Percentiles rank a stretch among this genome's conserved stretches.
phyloP scores from a whole-genome alignment of 1,140 invertebrate species.

The Tetramorium simillimum region DNA sequence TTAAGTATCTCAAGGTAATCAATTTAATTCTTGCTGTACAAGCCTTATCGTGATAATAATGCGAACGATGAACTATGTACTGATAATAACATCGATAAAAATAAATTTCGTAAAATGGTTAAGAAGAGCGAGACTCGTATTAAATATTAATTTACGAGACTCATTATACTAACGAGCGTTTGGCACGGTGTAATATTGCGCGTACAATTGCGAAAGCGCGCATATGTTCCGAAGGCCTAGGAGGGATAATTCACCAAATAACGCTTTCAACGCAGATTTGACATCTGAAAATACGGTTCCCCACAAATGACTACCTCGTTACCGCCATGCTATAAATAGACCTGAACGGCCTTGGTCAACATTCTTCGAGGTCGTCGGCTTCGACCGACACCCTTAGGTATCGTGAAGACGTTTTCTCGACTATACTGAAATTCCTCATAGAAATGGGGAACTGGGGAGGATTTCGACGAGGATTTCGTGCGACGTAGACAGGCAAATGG shows the following conservation, averaged over 20 bases:
- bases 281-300: conserved; percentile 69
- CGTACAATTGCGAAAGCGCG: not conserved
- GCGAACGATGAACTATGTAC: not conserved
- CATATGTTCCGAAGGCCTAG: not conserved
- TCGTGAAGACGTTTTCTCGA: conserved; percentile 12
- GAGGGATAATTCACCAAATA: not conserved
- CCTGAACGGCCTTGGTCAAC: conserved; percentile 72
- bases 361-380: conserved; percentile 71
- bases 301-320: conserved; percentile 68
- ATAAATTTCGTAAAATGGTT: not conserved
- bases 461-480: not conserved
- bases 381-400: conserved; percentile 55
- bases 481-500: not conserved
- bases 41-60: not conserved
- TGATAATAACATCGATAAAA: not conserved
- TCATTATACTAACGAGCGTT: not conserved
- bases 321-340: conserved; percentile 72
- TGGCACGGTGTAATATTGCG: not conserved
- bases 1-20: not conserved
- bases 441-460: too few relatives aligned
- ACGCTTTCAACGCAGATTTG: not conserved
- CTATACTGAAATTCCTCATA: not conserved
- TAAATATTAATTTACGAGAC: not conserved
- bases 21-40: not conserved
- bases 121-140: not conserved